Conservation (phyloP, 1,140 invertebrate genomes). For the Aphis craccivora region DNA sequence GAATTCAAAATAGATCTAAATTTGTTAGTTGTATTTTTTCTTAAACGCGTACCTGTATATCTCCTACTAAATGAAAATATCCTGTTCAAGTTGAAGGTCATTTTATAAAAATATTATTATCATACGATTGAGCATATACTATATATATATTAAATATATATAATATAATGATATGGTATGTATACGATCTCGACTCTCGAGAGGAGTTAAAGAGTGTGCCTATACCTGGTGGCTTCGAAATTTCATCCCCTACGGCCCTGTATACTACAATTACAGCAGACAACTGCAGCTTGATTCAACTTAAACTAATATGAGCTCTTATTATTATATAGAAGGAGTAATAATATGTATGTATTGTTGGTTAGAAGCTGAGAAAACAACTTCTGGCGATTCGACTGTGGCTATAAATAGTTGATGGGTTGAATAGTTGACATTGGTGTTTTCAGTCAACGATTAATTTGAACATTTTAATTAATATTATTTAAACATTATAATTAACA, state of each 20-base stretch:
- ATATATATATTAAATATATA: background rate
- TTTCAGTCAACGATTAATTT: background rate
- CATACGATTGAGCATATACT: background rate
- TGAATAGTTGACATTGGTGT: background rate
- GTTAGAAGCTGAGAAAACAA: background rate
- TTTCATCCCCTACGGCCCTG: background rate
- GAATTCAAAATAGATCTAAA: background rate
- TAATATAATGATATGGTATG: constrained; percentile 5
- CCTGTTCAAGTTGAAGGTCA: constrained; percentile 3
- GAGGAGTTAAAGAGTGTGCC: background rate
- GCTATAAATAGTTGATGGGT: background rate
- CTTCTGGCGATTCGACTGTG: background rate
- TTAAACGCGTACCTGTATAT: background rate
- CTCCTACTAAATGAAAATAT: background rate
- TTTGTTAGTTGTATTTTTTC: background rate
- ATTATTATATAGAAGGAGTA: constrained; percentile 3
- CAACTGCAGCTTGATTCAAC: background rate
- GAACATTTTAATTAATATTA: background rate
- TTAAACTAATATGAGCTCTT: background rate
- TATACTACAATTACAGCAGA: background rate
- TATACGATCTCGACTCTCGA: background rate
- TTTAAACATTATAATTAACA: background rate
- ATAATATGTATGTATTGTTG: background rate
- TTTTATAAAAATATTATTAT: background rate
- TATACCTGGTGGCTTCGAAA: background rate